Conservation (phyloP, 2,888 invertebrate species). For the Brenthis ino region DNA sequence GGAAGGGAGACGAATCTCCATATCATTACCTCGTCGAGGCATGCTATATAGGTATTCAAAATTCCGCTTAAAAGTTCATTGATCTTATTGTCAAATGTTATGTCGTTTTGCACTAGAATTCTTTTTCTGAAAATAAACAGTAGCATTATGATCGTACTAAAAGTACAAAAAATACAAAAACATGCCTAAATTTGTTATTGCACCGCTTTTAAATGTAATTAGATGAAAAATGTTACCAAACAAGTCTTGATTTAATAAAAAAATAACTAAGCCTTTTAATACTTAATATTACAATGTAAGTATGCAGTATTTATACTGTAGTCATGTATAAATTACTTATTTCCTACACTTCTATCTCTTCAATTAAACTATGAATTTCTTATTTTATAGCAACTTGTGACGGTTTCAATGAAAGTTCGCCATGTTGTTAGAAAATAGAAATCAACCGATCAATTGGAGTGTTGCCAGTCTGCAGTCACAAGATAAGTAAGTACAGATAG, state of each 20-base stretch:
- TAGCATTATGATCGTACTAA: background rate
- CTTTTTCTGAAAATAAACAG: conserved; percentile 6
- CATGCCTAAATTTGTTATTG: background rate
- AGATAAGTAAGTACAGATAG: conserved; percentile 1
- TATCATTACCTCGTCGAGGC: conserved; percentile 68
- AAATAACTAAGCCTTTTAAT: background rate
- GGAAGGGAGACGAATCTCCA: conserved; percentile 53
- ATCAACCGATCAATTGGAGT: conserved; percentile 48
- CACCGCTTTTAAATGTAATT: background rate
- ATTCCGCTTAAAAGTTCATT: conserved; percentile 36
- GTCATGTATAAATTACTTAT: background rate
- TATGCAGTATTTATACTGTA: background rate
- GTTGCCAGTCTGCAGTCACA: conserved; percentile 35
- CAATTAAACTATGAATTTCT: conserved; percentile 11
- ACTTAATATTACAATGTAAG: background rate
- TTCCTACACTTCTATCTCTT: conserved; percentile 6
- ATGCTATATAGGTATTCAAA: conserved; percentile 46
- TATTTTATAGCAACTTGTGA: conserved; percentile 24
- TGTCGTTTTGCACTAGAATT: background rate
- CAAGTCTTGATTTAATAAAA: conserved; percentile 32
- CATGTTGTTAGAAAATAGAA: conserved; percentile 72
- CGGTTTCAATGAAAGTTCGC: conserved; percentile 50
- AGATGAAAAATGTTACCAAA: conserved; percentile 36
- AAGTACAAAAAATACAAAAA: background rate
- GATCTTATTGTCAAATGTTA: conserved; percentile 30